Evolutionary conservation across 1,140 invertebrate species (phyloP).

Genomic region (Platyscapa corneri): DNA sequence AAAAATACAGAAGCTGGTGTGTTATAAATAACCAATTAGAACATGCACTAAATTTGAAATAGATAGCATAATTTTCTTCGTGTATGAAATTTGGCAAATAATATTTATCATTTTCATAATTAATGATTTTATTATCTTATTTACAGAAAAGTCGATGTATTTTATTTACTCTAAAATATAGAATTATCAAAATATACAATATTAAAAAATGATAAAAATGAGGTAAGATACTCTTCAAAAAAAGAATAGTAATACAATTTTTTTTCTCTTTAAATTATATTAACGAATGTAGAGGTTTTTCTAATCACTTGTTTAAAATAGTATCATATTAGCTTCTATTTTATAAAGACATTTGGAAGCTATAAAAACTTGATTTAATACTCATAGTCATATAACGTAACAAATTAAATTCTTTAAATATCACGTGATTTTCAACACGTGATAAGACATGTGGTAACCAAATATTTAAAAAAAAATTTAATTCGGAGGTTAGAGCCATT

Average conservation of each 20-base stretch:
- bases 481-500: constrained; percentile 27
- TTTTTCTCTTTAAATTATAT: not conserved
- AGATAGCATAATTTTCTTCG: constrained; percentile 55
- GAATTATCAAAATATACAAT: not conserved
- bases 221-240: not conserved
- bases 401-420: not conserved
- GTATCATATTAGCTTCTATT: not conserved
- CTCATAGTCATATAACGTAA: too few species aligned
- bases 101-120: constrained; percentile 22
- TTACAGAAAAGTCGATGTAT: not conserved
- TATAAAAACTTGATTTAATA: too few species aligned
- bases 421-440: constrained; percentile 20
- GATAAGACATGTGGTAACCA: not conserved
- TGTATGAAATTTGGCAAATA: constrained; percentile 12
- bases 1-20: constrained; percentile 56
- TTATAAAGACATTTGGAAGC: too few species aligned
- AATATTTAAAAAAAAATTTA: constrained; percentile 7
- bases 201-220: not conserved
- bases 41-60: constrained; percentile 67
- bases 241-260: not conserved
- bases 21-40: constrained; percentile 73
- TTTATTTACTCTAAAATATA: not conserved
- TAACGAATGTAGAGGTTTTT: not conserved
- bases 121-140: not conserved
- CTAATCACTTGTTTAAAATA: not conserved